Base-by-base conservation (phyloP, 2,113 vertebrate species). In the Tenrec ecaudatus region DNA sequence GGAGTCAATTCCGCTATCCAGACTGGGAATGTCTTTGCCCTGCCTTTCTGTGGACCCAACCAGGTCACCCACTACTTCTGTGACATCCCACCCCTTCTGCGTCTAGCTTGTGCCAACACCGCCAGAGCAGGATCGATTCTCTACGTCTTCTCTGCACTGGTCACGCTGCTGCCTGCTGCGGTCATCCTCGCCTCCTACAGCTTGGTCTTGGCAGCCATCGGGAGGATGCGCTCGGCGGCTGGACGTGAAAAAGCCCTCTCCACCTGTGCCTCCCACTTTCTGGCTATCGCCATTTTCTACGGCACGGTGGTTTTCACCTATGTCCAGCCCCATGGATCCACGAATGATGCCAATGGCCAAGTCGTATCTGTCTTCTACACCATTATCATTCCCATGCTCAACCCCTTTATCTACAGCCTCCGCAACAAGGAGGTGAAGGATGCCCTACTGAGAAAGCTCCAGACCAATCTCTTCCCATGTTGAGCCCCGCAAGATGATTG, bases 321-420 rank as follows among this genome's bases (percentile, higher is more conserved):
- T 0, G 79, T 90, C 12, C 96, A 97, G 66, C 94, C 95, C 36
- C 96, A 77, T 17, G 64, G 82, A 7, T 43, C 88, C 66, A 43
- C 20, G 1, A 6, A 40, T 23, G 85, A 90, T 11, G n/a, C 53
- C 47, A 79, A 60, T 1, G 36, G 76, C 47, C 92, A 93, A 79
- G 57, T 88, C 4, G 86, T 93, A 14, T 96, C 95, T 1, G 2
- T 93, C 69, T 94, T 95, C 88, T 94, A 89, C 58, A 95, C 93
- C 79, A 88, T 95, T 60, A 22, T 94, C 33, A 95, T 86, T 9
- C 90, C 93, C 43, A 95, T 78, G 92, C 93, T 95, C 88, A 94
- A 93, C 14, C 91, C 92, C 19, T 86, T 95, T 82, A 96, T 91
- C 82, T 94, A 93, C 1, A 95, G 96, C 89, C 88, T 97, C 79